These are phyloP conservation scores for Megaceryle torquata DNA, from an alignment of 2,113 vertebrate genomes.

Conservation along the genomic window DNA sequence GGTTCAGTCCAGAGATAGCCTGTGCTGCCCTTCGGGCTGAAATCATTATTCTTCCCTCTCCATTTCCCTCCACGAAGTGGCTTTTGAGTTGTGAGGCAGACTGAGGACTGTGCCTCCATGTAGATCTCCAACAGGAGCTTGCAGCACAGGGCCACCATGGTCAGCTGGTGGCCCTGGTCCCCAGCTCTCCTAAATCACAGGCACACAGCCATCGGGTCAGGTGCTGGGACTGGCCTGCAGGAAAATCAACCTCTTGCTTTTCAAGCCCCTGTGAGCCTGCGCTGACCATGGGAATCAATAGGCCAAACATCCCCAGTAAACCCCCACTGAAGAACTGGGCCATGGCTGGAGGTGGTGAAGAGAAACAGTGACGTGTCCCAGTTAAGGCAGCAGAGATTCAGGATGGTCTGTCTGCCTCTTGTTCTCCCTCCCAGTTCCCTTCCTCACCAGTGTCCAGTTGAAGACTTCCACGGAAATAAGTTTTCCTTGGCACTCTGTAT, in stretches of 20 bases:
- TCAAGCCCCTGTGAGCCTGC: neutral
- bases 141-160: accelerated
- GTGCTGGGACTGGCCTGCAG: accelerated
- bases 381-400: neutral
- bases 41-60: neutral
- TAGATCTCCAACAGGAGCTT: neutral
- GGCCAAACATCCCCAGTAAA: neutral
- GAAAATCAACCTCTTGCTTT: neutral
- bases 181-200: neutral
- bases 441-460: neutral
- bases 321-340: neutral
- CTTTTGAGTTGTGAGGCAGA: neutral
- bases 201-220: accelerated
- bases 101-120: accelerated
- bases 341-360: neutral
- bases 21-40: neutral
- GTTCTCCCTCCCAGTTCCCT: neutral
- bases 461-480: neutral
- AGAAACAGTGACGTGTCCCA: accelerated
- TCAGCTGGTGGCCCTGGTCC: neutral
- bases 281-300: accelerated
- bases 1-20: neutral
- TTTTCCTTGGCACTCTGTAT: neutral
- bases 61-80: neutral
- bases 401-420: neutral